A percentile compares a stretch with the other conserved stretches of the same genome.
Conservation (phyloP, 2,888 invertebrate genomes). For the Drosophila mercatorum region DNA sequence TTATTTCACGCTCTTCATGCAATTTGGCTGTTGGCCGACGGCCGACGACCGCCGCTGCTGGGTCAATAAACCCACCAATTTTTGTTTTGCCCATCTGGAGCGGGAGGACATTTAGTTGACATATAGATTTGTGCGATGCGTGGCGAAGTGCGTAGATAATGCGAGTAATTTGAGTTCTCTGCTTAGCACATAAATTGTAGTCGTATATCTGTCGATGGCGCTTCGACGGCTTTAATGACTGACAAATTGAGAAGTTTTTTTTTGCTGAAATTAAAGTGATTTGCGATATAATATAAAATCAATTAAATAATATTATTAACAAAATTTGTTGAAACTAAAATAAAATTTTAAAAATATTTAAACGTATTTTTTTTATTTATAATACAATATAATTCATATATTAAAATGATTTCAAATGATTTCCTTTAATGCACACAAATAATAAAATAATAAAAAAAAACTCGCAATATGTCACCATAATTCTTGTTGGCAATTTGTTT, state of each 20-base stretch:
- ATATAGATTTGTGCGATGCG: conserved; percentile 66
- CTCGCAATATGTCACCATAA: too few species aligned
- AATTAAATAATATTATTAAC: too few species aligned
- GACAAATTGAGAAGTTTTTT: conserved; percentile 2
- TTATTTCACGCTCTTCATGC: conserved; percentile 74
- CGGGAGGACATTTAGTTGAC: conserved; percentile 52
- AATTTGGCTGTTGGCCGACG: conserved; percentile 49
- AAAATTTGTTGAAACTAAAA: too few species aligned
- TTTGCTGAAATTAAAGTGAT: not conserved
- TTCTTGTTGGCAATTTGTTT: too few species aligned
- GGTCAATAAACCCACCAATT: conserved; percentile 65
- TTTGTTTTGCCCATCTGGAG: conserved; percentile 13
- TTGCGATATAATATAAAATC: too few species aligned
- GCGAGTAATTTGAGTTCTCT: conserved; percentile 68
- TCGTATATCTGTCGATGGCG: conserved; percentile 29
- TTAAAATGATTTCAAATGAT: too few species aligned
- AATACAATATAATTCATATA: too few species aligned
- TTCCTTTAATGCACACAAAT: too few species aligned
- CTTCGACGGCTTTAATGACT: conserved; percentile 32
- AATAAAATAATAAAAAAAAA: too few species aligned
- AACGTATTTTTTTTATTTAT: too few species aligned
- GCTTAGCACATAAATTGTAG: conserved; percentile 60
- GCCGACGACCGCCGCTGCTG: conserved; percentile 12
- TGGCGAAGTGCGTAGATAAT: conserved; percentile 70
- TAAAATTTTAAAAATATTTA: too few species aligned